phyloP scores from a whole-genome alignment of 2,888 invertebrate species.

The Idaea aversata region DNA sequence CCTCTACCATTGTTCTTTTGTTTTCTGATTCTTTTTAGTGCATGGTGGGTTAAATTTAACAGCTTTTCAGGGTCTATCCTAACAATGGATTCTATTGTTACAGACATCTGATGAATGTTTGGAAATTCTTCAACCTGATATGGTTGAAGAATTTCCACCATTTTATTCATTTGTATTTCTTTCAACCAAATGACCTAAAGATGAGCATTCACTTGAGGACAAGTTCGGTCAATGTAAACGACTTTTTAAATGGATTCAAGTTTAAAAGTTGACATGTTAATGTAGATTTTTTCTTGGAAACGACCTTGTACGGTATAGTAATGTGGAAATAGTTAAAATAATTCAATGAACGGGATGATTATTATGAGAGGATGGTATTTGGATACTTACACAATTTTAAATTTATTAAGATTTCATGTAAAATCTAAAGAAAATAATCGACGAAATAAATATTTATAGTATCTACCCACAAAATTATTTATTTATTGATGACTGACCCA shows the following conservation, averaged over 20 bases:
- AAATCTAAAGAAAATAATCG: too few relatives aligned
- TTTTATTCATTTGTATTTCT: neutral
- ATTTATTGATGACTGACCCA: too few relatives aligned
- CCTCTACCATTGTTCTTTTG: neutral
- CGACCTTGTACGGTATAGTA: neutral
- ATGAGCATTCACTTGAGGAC: neutral
- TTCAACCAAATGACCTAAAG: neutral
- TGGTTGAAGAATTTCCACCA: neutral
- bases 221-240: neutral
- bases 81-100: neutral
- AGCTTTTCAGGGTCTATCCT: neutral
- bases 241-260: neutral
- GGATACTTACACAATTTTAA: neutral
- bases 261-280: neutral
- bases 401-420: too few relatives aligned
- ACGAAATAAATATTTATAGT: too few relatives aligned
- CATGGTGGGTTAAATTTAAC: neutral
- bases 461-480: too few relatives aligned
- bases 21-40: neutral
- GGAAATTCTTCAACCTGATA: neutral
- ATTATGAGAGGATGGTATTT: neutral
- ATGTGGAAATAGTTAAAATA: neutral
- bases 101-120: neutral
- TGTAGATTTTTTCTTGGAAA: neutral
- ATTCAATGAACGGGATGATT: neutral